Evolutionary conservation across 2,888 invertebrate species (phyloP).

Genomic region (Schrankia costaestrigalis): DNA sequence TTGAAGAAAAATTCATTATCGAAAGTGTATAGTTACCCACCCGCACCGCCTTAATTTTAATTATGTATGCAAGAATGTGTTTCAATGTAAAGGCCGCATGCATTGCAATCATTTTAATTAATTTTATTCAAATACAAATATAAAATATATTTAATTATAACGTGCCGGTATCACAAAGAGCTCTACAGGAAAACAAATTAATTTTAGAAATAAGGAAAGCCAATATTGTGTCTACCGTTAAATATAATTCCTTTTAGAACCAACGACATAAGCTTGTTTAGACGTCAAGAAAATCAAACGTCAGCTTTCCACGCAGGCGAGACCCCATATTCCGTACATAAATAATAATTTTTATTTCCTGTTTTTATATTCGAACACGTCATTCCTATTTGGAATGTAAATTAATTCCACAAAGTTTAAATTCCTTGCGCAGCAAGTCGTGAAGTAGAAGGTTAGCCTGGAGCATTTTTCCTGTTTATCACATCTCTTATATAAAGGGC

Average conservation of each 20-base stretch:
- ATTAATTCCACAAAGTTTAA: constrained; percentile 24
- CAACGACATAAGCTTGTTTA: constrained; percentile 17
- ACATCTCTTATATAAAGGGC: constrained; percentile 36
- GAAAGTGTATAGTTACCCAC: no score
- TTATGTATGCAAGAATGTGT: no score
- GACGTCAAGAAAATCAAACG: constrained; percentile 24
- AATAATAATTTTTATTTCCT: constrained; percentile 26
- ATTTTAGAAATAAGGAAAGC: constrained; percentile 23
- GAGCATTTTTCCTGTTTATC: constrained; percentile 57
- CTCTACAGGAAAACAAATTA: constrained; percentile 28
- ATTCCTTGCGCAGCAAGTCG: constrained; percentile 8
- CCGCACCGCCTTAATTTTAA: no score
- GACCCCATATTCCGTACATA: constrained; percentile 12
- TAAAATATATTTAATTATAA: no score
- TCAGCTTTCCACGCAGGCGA: constrained; percentile 11
- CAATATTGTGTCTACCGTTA: constrained; percentile 14
- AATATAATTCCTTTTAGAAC: constrained; percentile 25
- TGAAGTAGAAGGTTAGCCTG: constrained; percentile 25
- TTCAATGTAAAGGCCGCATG: no score
- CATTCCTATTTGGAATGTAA: constrained; percentile 17
- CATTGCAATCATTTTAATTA: no score
- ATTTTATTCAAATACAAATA: no score
- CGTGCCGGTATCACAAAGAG: constrained; percentile 23
- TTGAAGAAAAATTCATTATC: no score
- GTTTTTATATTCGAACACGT: constrained; percentile 30